Evolutionary conservation across 2,888 invertebrate species (phyloP).

Genomic region (Cheilosia urbana): DNA sequence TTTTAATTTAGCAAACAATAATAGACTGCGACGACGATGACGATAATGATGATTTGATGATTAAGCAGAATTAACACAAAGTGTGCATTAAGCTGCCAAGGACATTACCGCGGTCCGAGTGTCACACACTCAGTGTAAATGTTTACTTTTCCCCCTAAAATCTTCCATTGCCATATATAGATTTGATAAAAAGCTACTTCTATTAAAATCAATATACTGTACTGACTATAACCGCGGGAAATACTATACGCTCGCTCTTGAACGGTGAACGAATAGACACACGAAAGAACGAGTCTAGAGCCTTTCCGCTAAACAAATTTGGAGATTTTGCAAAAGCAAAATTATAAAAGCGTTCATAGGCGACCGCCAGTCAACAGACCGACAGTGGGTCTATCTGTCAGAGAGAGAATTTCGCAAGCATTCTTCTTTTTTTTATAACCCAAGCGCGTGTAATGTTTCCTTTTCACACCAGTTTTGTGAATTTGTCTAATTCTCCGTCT

Average conservation of each 20-base stretch:
- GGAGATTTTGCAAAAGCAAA: slow-evolving; percentile 19
- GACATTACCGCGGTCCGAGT: slow-evolving; percentile 16
- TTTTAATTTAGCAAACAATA: slow-evolving; percentile 43
- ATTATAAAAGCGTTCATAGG: background rate
- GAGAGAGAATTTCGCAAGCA: slow-evolving; percentile 28
- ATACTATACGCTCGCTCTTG: slow-evolving; percentile 18
- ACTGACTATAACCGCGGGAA: slow-evolving; percentile 9
- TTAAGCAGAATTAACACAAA: slow-evolving; percentile 38
- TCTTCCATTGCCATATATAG: slow-evolving; percentile 10
- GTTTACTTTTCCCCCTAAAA: slow-evolving; percentile 23
- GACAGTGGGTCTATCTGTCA: background rate
- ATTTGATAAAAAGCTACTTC: background rate
- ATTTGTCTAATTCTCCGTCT: slow-evolving; percentile 6
- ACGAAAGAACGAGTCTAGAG: slow-evolving; percentile 24
- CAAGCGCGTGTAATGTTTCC: slow-evolving; percentile 42
- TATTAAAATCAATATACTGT: slow-evolving; percentile 15
- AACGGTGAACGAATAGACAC: slow-evolving; percentile 13
- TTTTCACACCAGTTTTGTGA: slow-evolving; percentile 33
- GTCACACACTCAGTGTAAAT: background rate
- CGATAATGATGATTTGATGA: background rate
- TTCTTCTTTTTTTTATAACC: slow-evolving; percentile 21
- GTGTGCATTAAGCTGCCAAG: slow-evolving; percentile 34
- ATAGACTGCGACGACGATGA: background rate
- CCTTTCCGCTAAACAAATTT: slow-evolving; percentile 29
- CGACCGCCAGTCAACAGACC: slow-evolving; percentile 20